phyloP scores from a whole-genome alignment of 2,113 vertebrate genomes.

The Muscicapa adusta region DNA sequence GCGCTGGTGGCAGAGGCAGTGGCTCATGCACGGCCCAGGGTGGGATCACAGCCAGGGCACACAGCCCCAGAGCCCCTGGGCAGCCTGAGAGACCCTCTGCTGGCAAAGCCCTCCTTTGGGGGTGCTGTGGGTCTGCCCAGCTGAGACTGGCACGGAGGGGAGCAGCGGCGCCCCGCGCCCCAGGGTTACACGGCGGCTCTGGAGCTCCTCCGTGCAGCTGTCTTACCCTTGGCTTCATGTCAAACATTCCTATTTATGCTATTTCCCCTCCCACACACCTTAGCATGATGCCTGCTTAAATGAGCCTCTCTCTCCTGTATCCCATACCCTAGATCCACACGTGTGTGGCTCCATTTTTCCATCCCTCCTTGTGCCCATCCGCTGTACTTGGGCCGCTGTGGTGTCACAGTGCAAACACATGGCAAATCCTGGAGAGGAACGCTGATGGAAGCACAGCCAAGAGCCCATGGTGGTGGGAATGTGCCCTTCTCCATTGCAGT shows the following conservation, averaged over 20 bases:
- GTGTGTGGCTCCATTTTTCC: rapidly evolving
- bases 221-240: conserved; percentile 38
- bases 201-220: conserved; percentile 24
- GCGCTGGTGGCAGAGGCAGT: rapidly evolving
- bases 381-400: rapidly evolving
- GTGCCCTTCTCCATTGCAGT: rapidly evolving
- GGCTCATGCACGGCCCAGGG: rapidly evolving
- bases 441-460: rapidly evolving
- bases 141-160: background rate
- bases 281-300: background rate
- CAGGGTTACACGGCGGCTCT: background rate
- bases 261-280: conserved; percentile 61
- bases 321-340: background rate
- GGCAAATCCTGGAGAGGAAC: rapidly evolving
- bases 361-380: background rate
- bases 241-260: conserved; percentile 53
- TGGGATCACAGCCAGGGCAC: rapidly evolving
- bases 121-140: background rate
- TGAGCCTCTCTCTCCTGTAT: background rate
- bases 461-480: rapidly evolving
- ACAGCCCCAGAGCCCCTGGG: rapidly evolving
- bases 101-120: rapidly evolving
- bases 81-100: background rate
- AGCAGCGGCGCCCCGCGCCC: background rate
- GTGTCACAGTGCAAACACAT: rapidly evolving